Evolutionary conservation across 2,113 vertebrate species (phyloP).

Genomic region (Ctenodactylus gundi): DNA sequence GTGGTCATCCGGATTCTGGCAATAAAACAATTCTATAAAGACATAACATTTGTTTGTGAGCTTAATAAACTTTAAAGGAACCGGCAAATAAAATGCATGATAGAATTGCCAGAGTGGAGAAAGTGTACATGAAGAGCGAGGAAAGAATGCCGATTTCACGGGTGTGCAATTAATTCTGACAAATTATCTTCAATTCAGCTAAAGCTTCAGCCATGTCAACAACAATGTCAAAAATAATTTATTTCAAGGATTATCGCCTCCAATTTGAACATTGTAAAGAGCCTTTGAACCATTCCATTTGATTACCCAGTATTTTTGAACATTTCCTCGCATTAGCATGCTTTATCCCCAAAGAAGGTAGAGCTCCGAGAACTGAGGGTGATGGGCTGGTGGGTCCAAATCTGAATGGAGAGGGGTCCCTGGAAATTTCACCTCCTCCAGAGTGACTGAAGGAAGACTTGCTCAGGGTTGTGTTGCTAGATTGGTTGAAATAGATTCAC

Average conservation of each 20-base stretch:
- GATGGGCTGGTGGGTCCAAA: neutral
- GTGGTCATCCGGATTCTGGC: fast-evolving
- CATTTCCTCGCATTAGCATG: fast-evolving
- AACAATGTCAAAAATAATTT: neutral
- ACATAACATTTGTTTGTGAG: neutral
- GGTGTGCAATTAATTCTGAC: neutral
- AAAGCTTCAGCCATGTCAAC: neutral
- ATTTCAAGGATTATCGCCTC: neutral
- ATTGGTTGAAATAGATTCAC: no score
- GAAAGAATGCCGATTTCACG: neutral
- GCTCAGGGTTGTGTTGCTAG: no score
- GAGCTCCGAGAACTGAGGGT: neutral
- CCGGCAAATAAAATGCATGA: neutral
- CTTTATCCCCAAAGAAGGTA: neutral
- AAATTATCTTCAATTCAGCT: neutral
- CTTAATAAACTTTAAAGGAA: neutral
- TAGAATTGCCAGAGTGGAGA: neutral
- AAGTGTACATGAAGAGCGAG: neutral
- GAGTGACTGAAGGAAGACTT: no score
- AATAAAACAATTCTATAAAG: neutral
- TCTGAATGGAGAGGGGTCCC: no score
- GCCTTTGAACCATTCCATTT: fast-evolving
- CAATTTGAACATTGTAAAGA: neutral
- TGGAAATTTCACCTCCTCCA: no score
- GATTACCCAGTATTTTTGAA: neutral